Base-by-base conservation (phyloP, 1,140 invertebrate species). In the Hylyphantes graminicola region DNA sequence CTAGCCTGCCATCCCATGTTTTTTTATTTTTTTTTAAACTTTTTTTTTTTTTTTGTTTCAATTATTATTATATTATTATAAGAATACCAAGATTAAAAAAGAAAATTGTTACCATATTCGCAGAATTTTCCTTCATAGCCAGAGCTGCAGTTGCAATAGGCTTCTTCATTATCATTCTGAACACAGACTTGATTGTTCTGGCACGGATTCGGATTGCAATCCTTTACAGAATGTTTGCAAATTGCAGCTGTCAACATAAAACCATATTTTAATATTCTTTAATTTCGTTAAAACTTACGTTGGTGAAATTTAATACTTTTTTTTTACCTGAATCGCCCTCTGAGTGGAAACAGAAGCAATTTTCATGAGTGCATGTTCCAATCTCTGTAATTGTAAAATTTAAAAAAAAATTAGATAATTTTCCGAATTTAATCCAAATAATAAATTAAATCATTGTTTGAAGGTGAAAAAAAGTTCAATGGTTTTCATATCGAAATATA, bases 121-220 rank as follows among this genome's bases (percentile, higher is more conserved):
- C 78, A 81, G 7, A 64, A 61, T 81, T 72, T 72, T 61, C 78
- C 78, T 72, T 70, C 35, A 61, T 53, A 81, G 19, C 67, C 67
- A 10, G 2, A 15, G 35, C n/a, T 19, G 50, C 78, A 81, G 13
- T 51, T 53, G 55, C 78, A 81, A 53, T 21, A 72, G 13, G 12
- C 12, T 51, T 54, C 35, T 11, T 19, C 19, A 6, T 53, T 54
- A 70, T 59, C 67, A 17, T 51, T 61, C 7, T 10, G 15, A 10
- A 61, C 35, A 61, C 68, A 81, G 5, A 13, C 9, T 12, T 77
- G 75, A 51, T 8, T 13, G 21, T 77, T n/a, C 6, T 12, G 2
- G 53, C 75, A 77, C 10, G 75, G 75, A 77, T 65, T 77, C 9
- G 75, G 59, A 65, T 50, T 17, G 15, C 75, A 77, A n/a, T 50